Evolutionary conservation across 2,113 vertebrate genomes (phyloP), one percentile per base, ranked within the genome.

Genomic region (Hypomesus transpacificus): DNA sequence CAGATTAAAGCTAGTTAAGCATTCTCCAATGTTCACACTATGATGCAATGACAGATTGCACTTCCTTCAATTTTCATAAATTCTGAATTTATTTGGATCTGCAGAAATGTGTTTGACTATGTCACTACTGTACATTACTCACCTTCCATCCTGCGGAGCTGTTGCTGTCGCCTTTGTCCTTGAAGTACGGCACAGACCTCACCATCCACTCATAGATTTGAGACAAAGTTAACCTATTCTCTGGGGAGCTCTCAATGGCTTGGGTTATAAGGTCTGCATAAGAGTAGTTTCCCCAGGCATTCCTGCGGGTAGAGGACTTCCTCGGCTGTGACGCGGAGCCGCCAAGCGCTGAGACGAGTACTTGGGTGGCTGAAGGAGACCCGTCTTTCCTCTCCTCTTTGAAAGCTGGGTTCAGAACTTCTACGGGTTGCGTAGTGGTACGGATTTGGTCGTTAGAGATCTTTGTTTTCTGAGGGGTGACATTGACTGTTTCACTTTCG

Each of bases 161-260:
- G 88, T 97, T 98, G 92, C 93, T 98, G 92, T 98, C 96, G 74
- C 96, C 96, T 91, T 97, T 98, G 93, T 98, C 96, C 93, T 96
- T 98, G 95, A 98, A 98, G 85, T 98, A 98, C 80, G 96, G 95
- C 89, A 98, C 96, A 75, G 93, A 96, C 80, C 95, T 93, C 86
- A 98, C 96, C 96, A 98, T 98, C 96, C 96, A 98, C 88, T 98
- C 96, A 81, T 98, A 98, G 89, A 98, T 98, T 84, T 98, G 96
- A 81, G 96, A 95, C 82, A 98, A 90, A 46, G 96, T 98, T 81
- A 98, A 94, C 66, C 96, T 92, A 69, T 96, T 96, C 86, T 98
- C 96, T 4, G 94, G 94, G 34, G 95, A 91, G 91, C 96, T 97
- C 91, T 98, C 93, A 75, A 98, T 98, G 84, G 96, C 96, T 59